Evolutionary conservation across 2,797 vertebrate genomes (phyloP).

Genomic region (Gallirallus australis): DNA sequence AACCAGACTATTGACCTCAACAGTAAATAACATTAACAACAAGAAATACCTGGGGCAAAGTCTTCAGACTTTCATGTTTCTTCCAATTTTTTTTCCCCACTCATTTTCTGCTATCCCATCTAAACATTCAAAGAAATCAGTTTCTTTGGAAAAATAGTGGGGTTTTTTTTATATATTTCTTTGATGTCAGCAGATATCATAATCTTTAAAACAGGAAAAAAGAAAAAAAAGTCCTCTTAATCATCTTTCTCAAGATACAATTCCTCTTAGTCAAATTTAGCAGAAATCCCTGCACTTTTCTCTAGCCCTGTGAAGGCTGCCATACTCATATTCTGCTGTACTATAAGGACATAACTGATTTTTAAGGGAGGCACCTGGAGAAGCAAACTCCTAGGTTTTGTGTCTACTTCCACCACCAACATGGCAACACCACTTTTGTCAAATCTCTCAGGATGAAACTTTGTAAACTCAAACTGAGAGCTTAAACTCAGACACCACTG

Average conservation of each 20-base stretch:
- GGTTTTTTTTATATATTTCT: neutral
- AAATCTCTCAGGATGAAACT: neutral
- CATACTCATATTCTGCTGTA: neutral
- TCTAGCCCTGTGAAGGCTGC: neutral
- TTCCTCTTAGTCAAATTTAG: neutral
- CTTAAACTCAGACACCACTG: neutral
- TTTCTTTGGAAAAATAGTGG: neutral
- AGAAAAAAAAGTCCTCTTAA: neutral
- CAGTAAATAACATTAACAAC: neutral
- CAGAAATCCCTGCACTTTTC: neutral
- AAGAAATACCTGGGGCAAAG: neutral
- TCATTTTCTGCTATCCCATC: neutral
- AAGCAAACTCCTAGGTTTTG: neutral
- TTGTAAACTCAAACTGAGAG: neutral
- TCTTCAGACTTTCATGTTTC: accelerated
- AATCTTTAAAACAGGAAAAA: neutral
- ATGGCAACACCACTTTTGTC: neutral
- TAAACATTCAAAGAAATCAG: neutral
- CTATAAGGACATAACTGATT: neutral
- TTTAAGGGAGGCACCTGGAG: neutral
- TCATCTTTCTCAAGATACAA: neutral
- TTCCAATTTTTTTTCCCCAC: accelerated
- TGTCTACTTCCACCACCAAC: neutral
- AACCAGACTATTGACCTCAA: neutral
- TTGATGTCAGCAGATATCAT: neutral